Evolutionary conservation across 2,888 invertebrate genomes (phyloP), one percentile per base, ranked within the genome.

Genomic region (Oligia strigilis): DNA sequence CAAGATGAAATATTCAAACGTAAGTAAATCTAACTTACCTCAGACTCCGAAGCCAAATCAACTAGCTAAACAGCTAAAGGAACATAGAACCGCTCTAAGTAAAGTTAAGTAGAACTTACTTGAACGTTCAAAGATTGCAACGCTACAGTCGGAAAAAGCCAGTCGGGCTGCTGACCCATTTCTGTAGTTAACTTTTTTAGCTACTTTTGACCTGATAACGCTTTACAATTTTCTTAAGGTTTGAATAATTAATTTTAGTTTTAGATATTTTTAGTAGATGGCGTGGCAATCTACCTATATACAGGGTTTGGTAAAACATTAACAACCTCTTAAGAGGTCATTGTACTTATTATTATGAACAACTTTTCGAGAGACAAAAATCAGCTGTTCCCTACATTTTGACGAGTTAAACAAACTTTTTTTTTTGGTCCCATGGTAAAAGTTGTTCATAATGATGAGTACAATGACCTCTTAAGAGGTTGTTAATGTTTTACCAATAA

Each of bases 81-180:
- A 76, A 76, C 66, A 75, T 23, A 67, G 52, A 64, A 66, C 52
- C 13, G 55, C 19, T 82, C 60, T 40, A 77, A 76, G 73, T 69
- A 19, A 74, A 80, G 60, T 83, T 75, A 78, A 87, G 72, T 72
- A 49, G 65, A n/a, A n/a, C n/a, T 49, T 72, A 80, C 72, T 80
- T 87, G 77, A 77, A 64, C 62, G 46, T 77, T 77, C 72, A 84
- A 75, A 80, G 81, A 81, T 74, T 76, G 77, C 75, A 72, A 66
- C 49, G 60, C 65, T 66, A 29, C 36, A 69, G 46, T 52, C 17
- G 65, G 52, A 79, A 43, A 29, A 19, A 55, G 62, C 67, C 46
- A 66, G 77, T 64, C 40, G 75, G 17, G 55, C 69, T 69, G 64
- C 66, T 81, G 87, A 87, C 87, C 87, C 40, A 84, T 78, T 87